phyloP scores from a whole-genome alignment of 2,888 invertebrate species.

The Perdita meconis region DNA sequence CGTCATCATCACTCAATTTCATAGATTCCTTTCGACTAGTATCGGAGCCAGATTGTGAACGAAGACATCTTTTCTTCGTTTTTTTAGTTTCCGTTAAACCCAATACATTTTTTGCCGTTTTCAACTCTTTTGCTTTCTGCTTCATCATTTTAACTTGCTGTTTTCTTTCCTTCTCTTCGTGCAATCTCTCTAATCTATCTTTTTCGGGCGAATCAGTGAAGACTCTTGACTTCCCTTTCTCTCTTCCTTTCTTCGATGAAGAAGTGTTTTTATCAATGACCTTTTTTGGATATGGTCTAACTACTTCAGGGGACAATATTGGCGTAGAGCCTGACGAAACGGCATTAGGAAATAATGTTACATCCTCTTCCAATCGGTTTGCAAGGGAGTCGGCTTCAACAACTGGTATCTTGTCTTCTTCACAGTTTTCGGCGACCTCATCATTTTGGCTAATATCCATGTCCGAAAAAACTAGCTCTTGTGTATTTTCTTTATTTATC shows the following conservation, averaged over 20 bases:
- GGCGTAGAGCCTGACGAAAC: background rate
- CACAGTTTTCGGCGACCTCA: slow-evolving; percentile 3
- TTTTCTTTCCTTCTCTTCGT: slow-evolving; percentile 19
- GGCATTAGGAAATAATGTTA: slow-evolving; percentile 7
- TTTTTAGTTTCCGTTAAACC: slow-evolving; percentile 18
- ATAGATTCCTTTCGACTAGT: slow-evolving; percentile 12
- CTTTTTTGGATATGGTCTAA: slow-evolving; percentile 16
- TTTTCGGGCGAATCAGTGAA: slow-evolving; percentile 39
- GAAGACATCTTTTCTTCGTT: slow-evolving; percentile 14
- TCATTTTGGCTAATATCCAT: background rate
- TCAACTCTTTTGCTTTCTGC: slow-evolving; percentile 14
- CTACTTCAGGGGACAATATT: slow-evolving; percentile 1
- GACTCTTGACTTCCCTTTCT: slow-evolving; percentile 37
- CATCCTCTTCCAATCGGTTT: slow-evolving; percentile 6
- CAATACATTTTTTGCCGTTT: slow-evolving; percentile 10
- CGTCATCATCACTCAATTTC: slow-evolving; percentile 7
- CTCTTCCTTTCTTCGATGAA: slow-evolving; percentile 11
- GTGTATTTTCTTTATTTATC: slow-evolving; percentile 1
- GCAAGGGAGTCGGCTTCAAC: slow-evolving; percentile 1
- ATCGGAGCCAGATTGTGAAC: slow-evolving; percentile 14
- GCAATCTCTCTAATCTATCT: slow-evolving; percentile 1
- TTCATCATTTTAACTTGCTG: slow-evolving; percentile 9
- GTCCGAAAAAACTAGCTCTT: background rate
- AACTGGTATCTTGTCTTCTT: background rate
- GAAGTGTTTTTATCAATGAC: slow-evolving; percentile 2